Evolutionary conservation across 2,113 vertebrate genomes (phyloP).

Genomic region (Turdus rufiventris): DNA sequence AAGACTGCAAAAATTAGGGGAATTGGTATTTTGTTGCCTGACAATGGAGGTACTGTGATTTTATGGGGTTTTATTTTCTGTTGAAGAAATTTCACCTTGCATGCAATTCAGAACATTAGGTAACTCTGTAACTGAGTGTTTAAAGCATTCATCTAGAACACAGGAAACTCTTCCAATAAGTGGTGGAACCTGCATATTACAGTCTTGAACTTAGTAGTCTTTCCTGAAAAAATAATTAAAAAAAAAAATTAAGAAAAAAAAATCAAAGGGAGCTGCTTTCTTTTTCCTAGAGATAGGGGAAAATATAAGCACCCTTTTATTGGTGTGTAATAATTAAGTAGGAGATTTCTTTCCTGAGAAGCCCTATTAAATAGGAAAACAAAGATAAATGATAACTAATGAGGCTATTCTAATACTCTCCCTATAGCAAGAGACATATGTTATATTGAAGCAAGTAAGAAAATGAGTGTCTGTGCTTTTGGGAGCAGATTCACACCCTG

Average conservation of each 20-base stretch:
- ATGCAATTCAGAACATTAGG: neutral
- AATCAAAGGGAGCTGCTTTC: neutral
- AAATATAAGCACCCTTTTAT: neutral
- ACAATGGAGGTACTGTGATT: fast-evolving
- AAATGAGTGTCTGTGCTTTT: neutral
- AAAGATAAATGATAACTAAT: neutral
- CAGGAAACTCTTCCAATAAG: neutral
- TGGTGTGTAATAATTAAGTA: neutral
- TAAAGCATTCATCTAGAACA: neutral
- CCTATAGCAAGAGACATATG: fast-evolving
- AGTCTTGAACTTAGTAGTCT: neutral
- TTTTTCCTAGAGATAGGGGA: fast-evolving
- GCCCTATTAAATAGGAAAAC: neutral
- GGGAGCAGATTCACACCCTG: neutral
- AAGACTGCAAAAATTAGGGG: neutral
- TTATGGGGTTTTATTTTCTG: neutral
- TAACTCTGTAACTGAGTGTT: neutral
- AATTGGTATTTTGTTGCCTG: neutral
- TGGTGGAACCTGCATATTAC: neutral
- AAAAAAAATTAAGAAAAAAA: neutral
- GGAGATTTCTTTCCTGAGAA: neutral
- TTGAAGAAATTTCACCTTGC: neutral
- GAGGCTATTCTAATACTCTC: neutral
- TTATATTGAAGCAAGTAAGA: neutral
- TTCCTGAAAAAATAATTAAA: neutral